Base-by-base conservation (phyloP, 2,888 invertebrate species). In the Epinotia ramella region DNA sequence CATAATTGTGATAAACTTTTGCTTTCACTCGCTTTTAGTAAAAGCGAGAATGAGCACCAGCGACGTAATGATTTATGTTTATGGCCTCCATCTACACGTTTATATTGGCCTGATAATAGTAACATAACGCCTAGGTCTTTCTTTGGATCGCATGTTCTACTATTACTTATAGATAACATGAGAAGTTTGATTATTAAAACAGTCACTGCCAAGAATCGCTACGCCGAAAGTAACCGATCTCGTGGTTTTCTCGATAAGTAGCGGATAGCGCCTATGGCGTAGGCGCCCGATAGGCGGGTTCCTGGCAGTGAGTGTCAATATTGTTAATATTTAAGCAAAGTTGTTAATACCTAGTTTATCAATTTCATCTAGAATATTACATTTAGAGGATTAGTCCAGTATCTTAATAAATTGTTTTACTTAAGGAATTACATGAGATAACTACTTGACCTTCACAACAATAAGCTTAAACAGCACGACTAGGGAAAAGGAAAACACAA, bases 381-480 rank as follows among this genome's bases (percentile, higher is more conserved):
- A 13, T 53, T 5, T 53, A 53, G 49, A n/a, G 49, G 16, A 53
- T 49, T 49, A 53, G 49, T n/a, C n/a, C 49, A 13, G 49, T 53
- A n/a, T 53, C 6, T 6, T 49, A 49, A 49, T 3, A 2, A 13
- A 53, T 5, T 16, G n/a, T 53, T 12, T 16, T 11, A 5, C n/a
- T 13, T 24, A 53, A 66, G 11, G 12, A 46, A 33, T n/a, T 16
- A 53, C 33, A 33, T 33, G 33, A 33, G n/a, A 63, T 18, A 49
- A 66, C 16, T 64, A 64, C 49, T 53, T 53, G 3, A 33, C 33
- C 53, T 66, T 66, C 66, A 66, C 33, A 66, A 53, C 24, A 53
- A 46, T 64, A 67, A 44, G 68, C 68, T n/a, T 28, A 9, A 18
- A 67, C 20, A 68, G 9, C 44, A 59, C 59, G 24, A 44, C 9